A percentile compares a stretch with the other conserved stretches of the same genome.
These are phyloP conservation scores for Zaprionus gabonicus DNA, from an alignment of 1,140 invertebrate species.

Conservation along the genomic window DNA sequence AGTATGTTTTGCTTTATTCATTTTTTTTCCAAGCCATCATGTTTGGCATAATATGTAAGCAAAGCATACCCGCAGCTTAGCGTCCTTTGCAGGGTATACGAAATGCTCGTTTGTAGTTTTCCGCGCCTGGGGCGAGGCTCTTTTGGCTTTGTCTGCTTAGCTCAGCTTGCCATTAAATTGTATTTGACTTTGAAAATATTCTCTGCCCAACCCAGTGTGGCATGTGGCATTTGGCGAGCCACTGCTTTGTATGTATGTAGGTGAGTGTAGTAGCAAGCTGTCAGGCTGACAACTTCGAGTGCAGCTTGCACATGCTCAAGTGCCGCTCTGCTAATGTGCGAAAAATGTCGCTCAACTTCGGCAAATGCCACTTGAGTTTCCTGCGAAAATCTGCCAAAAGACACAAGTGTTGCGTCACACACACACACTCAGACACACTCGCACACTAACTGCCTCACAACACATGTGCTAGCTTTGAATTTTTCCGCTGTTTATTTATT, in stretches of 20 bases:
- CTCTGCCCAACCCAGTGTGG: conserved; percentile 22
- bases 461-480: conserved; percentile 28
- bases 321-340: conserved; percentile 68
- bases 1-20: no score
- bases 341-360: conserved; percentile 67
- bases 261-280: conserved; percentile 54
- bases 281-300: conserved; percentile 71
- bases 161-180: conserved; percentile 66
- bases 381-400: conserved; percentile 61
- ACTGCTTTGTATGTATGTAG: background rate
- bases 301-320: conserved; percentile 54
- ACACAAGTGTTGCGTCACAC: conserved; percentile 50
- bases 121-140: conserved; percentile 18
- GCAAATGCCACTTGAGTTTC: conserved; percentile 55
- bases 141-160: conserved; percentile 37
- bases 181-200: conserved; percentile 80
- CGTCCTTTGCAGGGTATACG: conserved; percentile 6
- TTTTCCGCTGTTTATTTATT: conserved; percentile 69
- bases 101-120: conserved; percentile 22
- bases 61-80: conserved; percentile 17
- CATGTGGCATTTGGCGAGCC: conserved; percentile 37
- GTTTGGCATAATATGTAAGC: background rate
- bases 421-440: conserved; percentile 14
- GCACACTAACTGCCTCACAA: no score
- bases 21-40: no score